A percentile compares a stretch with the other conserved stretches of the same genome.
Conservation (phyloP, 2,888 invertebrate genomes). For the Lithosia quadra region DNA sequence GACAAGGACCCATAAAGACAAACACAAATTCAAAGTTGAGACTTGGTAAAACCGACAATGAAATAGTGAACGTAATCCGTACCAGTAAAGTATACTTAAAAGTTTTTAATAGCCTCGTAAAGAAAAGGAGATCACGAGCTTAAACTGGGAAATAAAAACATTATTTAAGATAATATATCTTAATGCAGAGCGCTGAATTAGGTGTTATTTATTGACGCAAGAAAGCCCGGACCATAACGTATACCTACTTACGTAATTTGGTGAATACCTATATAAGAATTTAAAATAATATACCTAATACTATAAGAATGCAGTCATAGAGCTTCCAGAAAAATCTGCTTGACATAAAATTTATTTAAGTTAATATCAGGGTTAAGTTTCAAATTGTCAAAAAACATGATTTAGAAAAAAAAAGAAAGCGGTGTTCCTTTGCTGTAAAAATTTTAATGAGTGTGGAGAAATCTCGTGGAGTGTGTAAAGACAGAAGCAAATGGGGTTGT, state of each 20-base stretch:
- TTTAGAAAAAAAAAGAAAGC: background rate
- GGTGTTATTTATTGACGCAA: background rate
- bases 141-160: background rate
- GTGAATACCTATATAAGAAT: too few relatives aligned
- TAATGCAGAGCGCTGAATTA: background rate
- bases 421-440: too few relatives aligned
- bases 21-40: background rate
- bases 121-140: background rate
- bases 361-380: too few relatives aligned
- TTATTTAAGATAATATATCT: constrained; percentile 4
- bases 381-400: too few relatives aligned
- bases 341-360: too few relatives aligned
- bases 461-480: background rate
- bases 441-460: too few relatives aligned
- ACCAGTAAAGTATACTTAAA: background rate
- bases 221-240: too few relatives aligned
- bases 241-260: too few relatives aligned
- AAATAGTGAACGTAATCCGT: background rate
- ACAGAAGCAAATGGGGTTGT: background rate
- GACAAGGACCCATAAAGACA: background rate
- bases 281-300: too few relatives aligned
- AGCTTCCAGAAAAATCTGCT: background rate
- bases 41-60: background rate
- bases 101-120: constrained; percentile 4
- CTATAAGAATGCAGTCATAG: too few relatives aligned